A percentile compares a stretch with the other conserved stretches of the same genome.
Conservation (phyloP, 2,113 vertebrate species). For the Nannobrachium achirus region DNA sequence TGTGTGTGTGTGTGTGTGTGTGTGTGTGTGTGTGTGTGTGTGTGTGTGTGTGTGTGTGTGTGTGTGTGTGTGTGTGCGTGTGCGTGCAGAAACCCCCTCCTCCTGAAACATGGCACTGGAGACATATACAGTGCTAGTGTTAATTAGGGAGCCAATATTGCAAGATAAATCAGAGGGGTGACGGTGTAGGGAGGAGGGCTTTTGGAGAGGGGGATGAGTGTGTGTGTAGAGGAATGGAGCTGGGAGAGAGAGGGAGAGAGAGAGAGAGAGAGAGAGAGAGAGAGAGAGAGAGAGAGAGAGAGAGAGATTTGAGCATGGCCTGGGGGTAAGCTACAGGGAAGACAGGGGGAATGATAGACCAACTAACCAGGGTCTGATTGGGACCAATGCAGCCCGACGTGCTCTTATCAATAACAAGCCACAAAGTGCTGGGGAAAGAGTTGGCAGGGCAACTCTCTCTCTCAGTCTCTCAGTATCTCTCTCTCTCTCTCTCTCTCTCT, state of each 20-base stretch:
- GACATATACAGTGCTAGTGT: constrained; percentile 64
- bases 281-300: constrained; percentile 34
- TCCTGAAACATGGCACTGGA: constrained; percentile 72
- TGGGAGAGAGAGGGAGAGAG: constrained; percentile 39
- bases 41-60: constrained; percentile 31
- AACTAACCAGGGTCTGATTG: constrained; percentile 67
- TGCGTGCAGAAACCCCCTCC: constrained; percentile 62
- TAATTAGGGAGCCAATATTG: constrained; percentile 79
- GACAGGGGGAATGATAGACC: constrained; percentile 67
- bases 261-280: constrained; percentile 27
- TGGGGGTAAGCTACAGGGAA: constrained; percentile 66
- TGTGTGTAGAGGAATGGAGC: constrained; percentile 24
- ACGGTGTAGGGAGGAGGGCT: constrained; percentile 44
- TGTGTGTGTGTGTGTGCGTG: not conserved
- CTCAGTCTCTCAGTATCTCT: not conserved
- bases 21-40: constrained; percentile 29
- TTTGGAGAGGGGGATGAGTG: constrained; percentile 49
- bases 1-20: not conserved
- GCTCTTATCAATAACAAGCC: constrained; percentile 65
- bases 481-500: not conserved
- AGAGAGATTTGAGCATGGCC: constrained; percentile 68
- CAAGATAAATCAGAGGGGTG: constrained; percentile 75
- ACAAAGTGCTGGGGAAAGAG: constrained; percentile 48
- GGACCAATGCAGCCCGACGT: constrained; percentile 42
- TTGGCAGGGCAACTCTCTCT: constrained; percentile 12